phyloP scores from a whole-genome alignment of 1,140 invertebrate species.

The Ganaspis sp. region DNA sequence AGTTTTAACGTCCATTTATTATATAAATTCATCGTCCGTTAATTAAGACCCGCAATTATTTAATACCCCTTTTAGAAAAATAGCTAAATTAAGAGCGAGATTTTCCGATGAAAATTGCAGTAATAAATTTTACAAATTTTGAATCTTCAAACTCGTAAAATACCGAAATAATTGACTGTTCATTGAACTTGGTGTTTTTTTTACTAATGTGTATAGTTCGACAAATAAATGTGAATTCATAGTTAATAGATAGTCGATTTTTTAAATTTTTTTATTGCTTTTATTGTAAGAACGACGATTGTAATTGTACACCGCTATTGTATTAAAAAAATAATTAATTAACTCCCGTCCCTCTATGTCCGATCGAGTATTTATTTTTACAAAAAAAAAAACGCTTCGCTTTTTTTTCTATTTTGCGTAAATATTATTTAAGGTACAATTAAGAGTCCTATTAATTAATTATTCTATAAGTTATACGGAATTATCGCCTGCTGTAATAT shows the following conservation, averaged over 20 bases:
- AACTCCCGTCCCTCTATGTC: slow-evolving; percentile 52
- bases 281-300: slow-evolving; percentile 12
- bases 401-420: slow-evolving; percentile 52
- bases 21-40: background rate
- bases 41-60: background rate
- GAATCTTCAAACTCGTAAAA: background rate
- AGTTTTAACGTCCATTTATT: background rate
- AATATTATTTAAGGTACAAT: slow-evolving; percentile 59
- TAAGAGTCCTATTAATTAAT: slow-evolving; percentile 56
- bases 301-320: background rate
- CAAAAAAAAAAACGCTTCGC: slow-evolving; percentile 48
- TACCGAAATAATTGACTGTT: background rate
- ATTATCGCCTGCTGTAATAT: slow-evolving; percentile 68
- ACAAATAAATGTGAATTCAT: slow-evolving; percentile 5
- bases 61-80: background rate
- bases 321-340: background rate
- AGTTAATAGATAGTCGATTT: slow-evolving; percentile 17
- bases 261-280: background rate
- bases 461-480: slow-evolving; percentile 56
- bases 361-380: slow-evolving; percentile 55
- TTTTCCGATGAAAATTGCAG: background rate
- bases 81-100: background rate
- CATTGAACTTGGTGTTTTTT: slow-evolving; percentile 20
- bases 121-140: background rate
- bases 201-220: slow-evolving; percentile 4